Percentiles rank a stretch among this genome's conserved stretches.
phyloP scores from a whole-genome alignment of 2,888 invertebrate species.

The Agriopis aurantiaria region DNA sequence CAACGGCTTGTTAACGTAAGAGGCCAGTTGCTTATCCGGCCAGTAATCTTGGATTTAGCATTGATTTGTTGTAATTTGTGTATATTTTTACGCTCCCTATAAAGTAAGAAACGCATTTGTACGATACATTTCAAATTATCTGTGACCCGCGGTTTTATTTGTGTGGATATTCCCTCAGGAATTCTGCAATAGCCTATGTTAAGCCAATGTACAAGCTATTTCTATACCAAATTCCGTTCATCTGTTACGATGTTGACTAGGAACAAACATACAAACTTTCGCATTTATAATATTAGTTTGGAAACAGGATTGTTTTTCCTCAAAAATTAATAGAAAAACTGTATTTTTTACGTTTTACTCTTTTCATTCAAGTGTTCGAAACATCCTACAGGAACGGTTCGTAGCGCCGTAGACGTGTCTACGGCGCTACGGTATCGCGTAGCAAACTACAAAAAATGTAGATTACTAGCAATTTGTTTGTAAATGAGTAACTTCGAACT shows the following conservation, averaged over 20 bases:
- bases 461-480: not conserved
- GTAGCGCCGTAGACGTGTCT: conserved; percentile 21
- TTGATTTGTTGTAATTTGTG: not conserved
- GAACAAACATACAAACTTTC: no score
- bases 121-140: not conserved
- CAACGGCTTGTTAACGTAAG: conserved; percentile 11
- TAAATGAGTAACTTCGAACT: no score
- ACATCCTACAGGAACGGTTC: conserved; percentile 23
- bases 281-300: no score
- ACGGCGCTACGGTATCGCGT: conserved; percentile 7
- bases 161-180: no score
- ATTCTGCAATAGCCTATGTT: no score
- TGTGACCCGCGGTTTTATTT: no score
- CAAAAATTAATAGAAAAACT: no score
- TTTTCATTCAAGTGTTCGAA: not conserved
- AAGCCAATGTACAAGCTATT: no score
- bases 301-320: no score
- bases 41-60: conserved; percentile 5
- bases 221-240: no score
- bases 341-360: not conserved
- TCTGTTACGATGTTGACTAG: no score
- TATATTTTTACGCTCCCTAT: not conserved
- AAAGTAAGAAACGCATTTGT: not conserved
- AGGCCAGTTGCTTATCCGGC: conserved; percentile 4
- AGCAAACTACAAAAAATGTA: conserved; percentile 4